Base-by-base conservation (phyloP, 2,113 vertebrate genomes). In the Amblyornis subalaris region DNA sequence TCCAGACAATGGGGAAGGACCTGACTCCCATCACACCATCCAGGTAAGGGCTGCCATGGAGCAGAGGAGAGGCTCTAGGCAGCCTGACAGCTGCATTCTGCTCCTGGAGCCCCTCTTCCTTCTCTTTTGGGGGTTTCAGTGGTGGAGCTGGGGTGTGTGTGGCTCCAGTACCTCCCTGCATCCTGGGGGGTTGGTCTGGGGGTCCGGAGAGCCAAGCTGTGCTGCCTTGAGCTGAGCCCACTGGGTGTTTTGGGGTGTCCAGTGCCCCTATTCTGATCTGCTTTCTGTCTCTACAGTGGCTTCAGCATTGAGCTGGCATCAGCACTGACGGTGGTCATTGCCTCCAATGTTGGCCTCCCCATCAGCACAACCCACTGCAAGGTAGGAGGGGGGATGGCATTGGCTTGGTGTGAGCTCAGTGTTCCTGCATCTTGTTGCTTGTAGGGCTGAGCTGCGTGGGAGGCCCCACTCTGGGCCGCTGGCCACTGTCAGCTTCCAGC, bases 311-410 rank as follows among this genome's bases (percentile, higher is more conserved):
- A 99, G 92, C 94, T 99, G 85, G 98, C 99, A 0, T 99, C 99
- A 36, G 99, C 99, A 3, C 75, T 99, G 80, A 99, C 99, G 0
- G 99, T 99, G 57, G 98, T 99, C 21, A 98, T 99, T 5, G 99
- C 99, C 3, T 99, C 99, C 51, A 99, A 99, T 8, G 91, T 99
- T 1, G 99, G 99, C 26, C 98, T 99, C 81, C 99, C 99, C 55
- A 98, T 99, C 97, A 99, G 99, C 94, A 99, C 99, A 1, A 99
- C 99, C 12, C 99, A 99, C 92, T 99, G 99, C 97, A 99, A 99
- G 98, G 99, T 99, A 98, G 94, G 97, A 35, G 12, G 53, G 48
- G 42, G 8, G 5, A 1, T 4, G 21, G 14, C 4, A 14, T 33
- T 12, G 8, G 45, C 33, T 28, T 1, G 1, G 13, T 2, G 9